Base-by-base conservation (phyloP, 2,888 invertebrate species). In the Mycalesis mineus region DNA sequence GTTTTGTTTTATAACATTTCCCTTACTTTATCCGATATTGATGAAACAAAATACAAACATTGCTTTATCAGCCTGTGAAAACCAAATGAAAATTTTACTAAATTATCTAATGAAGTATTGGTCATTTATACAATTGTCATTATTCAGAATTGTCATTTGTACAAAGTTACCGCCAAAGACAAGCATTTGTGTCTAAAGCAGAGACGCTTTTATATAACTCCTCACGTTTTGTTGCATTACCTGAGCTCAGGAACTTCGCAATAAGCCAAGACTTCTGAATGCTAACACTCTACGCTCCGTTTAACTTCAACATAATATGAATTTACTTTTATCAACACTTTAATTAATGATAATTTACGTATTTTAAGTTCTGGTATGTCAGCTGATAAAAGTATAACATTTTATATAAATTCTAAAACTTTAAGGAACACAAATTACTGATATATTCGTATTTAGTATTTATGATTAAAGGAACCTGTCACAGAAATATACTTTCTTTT, bases 241-340 rank as follows among this genome's bases (percentile, higher is more conserved):
- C 59, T 55, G 67, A 65, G 63, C 73, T 68, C 69, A 66, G 67
- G 73, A 84, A 82, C 74, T 84, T 82, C 58, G 71, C 70, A 75
- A 74, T 78, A 76, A 77, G 73, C 75, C 69, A 73, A 77, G 77
- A 80, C 80, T 80, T 78, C 70, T 74, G 77, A 84, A 82, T 79
- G 75, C 75, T 75, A 78, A 83, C 68, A 64, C 64, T 68, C 64
- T 60, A 71, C 72, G 75, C 71, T 74, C 65, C 66, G 72, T 72
- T 73, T 67, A 76, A 75, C 75, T 75, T 71, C 68, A 72, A 57
- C 54, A 60, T 66, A 64, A 69, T 68, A 66, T 68, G 73, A 75
- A 75, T 72, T 72, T 78, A 77, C 64, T 78, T 75, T 70, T 74
- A 74, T 73, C 59, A 62, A 56, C 33, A 36, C 48, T 44, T 47